Base-by-base conservation (phyloP, 1,140 invertebrate genomes). In the Brachionus paranguensis region DNA sequence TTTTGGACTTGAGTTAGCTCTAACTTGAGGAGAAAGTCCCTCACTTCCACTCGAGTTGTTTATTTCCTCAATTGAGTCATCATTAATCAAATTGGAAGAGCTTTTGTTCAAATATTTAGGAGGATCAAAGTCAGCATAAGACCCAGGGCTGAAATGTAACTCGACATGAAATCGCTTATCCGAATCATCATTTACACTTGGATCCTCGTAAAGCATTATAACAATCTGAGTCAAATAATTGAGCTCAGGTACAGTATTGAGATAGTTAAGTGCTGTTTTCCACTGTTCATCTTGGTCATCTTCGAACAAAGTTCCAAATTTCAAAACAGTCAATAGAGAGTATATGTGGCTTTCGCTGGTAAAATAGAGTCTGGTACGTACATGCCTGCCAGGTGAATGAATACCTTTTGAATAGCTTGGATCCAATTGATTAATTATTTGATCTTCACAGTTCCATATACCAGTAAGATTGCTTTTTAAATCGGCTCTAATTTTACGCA, bases 191-290 rank as follows among this genome's bases (percentile, higher is more conserved):
- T 89, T 95, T 89, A 98, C 98, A 0, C 95, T 97, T 5, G 96
- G 96, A 90, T 99, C 96, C 90, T 99, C 97, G 88, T 99, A 99
- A n/a, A 99, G 90, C 96, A 99, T 98, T 4, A 99, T 95, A 0
- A 99, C 96, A 74, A 99, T 95, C 90, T 99, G 97, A 0, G 97
- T 97, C 94, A 99, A 96, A 89, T 99, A 99, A 90, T 99, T 99
- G 1, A 99, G 91, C 89, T 99, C 98, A 0, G 96, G 95, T 1
- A 99, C 96, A 91, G 95, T 95, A 68, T 94, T 95, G 1, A 99
- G 93, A 88, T 98, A 99, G 87, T 99, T 96, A 95, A 99, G 97
- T 0, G 98, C 97, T 84, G 96, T 92, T 7, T 94, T 92, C 98
- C 98, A 99, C 88, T 99, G 97, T 89, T 98, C 95, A 88, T 99